Base-by-base conservation (phyloP, 1,140 invertebrate species). In the Trichonephila clavata region DNA sequence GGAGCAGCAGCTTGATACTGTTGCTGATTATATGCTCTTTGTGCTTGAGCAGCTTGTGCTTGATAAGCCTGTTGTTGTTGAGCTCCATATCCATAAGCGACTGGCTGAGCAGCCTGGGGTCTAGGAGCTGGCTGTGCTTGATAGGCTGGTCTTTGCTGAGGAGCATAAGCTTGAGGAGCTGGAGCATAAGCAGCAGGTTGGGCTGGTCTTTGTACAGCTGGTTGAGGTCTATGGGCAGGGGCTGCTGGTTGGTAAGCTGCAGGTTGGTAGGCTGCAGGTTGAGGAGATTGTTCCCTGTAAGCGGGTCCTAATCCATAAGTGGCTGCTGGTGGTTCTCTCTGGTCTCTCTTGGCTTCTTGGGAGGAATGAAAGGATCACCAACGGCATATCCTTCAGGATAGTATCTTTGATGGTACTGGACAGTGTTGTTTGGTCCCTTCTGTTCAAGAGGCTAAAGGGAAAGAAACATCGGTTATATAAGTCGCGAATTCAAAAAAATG, bases 341-440 rank as follows among this genome's bases (percentile, higher is more conserved):
- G 86, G 21, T 90, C 57, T 39, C 80, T 77, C 20, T 92, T 80
- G 24, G 65, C 18, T 65, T 94, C 93, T 84, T 94, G 86, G 59
- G 94, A 87, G 90, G 91, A 20, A 93, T 43, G 24, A 93, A 92
- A 32, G 94, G 94, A 80, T 94, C 94, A 24, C 94, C 94, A 7
- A 93, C 86, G 21, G 90, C 90, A 43, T 92, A 94, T 59, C 63
- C 95, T 59, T 96, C 96, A 2, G 96, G 96, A 94, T 96, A 96
- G 92, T 95, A 96, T 24, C 98, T 96, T 95, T 99, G 98, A 81
- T 98, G 98, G 96, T 99, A 99, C 95, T 97, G 96, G 63, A 98
- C 95, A 7, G 97, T 97, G 5, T 98, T 97, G 95, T 98, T 99
- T 3, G 95, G 95, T 32, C 95, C 95, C 59, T 83, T 92, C 57